phyloP scores from a whole-genome alignment of 1,140 invertebrate genomes.

The Acyrthosiphon pisum region DNA sequence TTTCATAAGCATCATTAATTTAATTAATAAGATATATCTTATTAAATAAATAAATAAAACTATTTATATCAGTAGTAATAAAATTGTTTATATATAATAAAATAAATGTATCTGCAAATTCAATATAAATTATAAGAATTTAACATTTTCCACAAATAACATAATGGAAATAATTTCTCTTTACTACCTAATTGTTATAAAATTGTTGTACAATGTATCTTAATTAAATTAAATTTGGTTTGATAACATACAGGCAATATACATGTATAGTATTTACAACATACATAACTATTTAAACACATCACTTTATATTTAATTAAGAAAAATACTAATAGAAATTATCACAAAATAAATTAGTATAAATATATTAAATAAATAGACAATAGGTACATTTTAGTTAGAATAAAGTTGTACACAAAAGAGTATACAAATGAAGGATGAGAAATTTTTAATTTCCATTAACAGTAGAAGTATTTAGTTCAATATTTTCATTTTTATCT shows the following conservation, averaged over 20 bases:
- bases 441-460: slow-evolving; percentile 24
- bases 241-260: background rate
- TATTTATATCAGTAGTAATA: background rate
- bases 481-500: slow-evolving; percentile 29
- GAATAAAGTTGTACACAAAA: background rate
- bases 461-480: slow-evolving; percentile 31
- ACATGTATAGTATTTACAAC: background rate
- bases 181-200: background rate
- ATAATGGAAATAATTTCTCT: background rate
- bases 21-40: no score
- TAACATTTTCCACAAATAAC: background rate
- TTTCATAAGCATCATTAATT: no score
- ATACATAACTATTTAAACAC: slow-evolving; percentile 22
- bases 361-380: slow-evolving; percentile 33
- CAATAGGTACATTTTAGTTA: background rate
- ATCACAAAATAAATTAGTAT: slow-evolving; percentile 37
- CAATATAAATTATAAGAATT: background rate
- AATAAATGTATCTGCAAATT: background rate
- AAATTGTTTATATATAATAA: background rate
- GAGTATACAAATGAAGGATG: background rate
- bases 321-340: slow-evolving; percentile 30
- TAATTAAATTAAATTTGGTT: background rate
- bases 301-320: slow-evolving; percentile 8
- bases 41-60: no score
- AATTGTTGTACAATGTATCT: background rate